Percentiles rank a stretch among this genome's conserved stretches.
Conservation (phyloP, 1,140 invertebrate genomes). For the Ridgeia piscesae region DNA sequence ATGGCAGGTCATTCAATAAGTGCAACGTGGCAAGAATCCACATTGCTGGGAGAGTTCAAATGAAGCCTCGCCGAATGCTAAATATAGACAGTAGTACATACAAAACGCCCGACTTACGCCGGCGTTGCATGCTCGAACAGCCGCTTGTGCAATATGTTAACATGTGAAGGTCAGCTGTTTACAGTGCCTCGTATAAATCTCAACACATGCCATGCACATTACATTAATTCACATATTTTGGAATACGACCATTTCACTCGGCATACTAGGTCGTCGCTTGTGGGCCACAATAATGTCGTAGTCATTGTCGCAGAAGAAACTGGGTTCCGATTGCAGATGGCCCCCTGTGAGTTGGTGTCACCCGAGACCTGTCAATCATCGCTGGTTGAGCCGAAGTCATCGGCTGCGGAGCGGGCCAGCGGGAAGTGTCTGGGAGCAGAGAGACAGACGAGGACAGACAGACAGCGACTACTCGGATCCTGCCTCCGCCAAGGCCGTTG, state of each 20-base stretch:
- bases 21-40: background rate
- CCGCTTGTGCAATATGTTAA: background rate
- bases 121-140: background rate
- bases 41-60: background rate
- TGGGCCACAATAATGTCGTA: background rate
- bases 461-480: background rate
- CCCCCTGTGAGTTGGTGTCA: background rate
- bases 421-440: background rate
- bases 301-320: background rate
- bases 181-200: background rate
- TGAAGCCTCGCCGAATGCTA: background rate
- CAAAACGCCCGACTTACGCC: background rate
- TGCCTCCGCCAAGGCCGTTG: background rate
- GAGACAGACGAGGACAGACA: background rate
- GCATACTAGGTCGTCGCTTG: background rate
- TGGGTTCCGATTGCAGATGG: background rate
- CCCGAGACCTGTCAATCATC: background rate
- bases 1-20: background rate
- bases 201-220: no score
- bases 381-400: background rate
- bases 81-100: background rate
- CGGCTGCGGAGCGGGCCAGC: background rate
- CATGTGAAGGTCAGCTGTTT: background rate
- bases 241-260: background rate
- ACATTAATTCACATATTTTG: background rate